A percentile compares a stretch with the other conserved stretches of the same genome.
These are phyloP conservation scores for Pithys albifrons DNA, from an alignment of 2,113 vertebrate genomes.

Conservation along the genomic window DNA sequence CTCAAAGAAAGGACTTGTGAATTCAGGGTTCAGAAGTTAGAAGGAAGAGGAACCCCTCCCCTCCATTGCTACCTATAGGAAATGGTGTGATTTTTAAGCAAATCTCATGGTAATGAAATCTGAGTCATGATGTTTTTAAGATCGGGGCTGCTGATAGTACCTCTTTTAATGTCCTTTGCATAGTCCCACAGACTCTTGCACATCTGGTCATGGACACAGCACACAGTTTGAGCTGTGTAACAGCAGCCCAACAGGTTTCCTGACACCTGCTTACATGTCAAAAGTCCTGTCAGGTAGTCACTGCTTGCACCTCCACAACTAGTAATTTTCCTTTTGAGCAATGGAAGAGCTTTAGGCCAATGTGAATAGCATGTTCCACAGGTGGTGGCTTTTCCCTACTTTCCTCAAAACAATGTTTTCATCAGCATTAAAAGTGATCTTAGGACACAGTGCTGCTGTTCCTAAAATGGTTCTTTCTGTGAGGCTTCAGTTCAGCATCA, in stretches of 20 bases:
- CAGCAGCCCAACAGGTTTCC: neutral
- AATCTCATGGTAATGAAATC: conserved; percentile 28
- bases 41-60: neutral
- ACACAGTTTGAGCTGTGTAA: neutral
- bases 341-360: neutral
- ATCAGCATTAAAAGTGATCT: neutral
- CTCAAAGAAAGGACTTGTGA: neutral
- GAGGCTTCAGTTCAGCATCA: neutral
- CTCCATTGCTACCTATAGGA: neutral
- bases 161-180: conserved; percentile 17
- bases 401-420: neutral
- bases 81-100: conserved; percentile 2
- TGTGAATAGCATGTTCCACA: rapidly evolving
- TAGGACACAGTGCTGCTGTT: neutral
- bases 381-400: neutral
- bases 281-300: neutral
- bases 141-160: neutral
- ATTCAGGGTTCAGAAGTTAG: neutral
- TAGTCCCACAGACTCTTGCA: neutral
- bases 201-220: neutral
- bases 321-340: neutral
- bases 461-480: neutral
- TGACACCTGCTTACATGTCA: neutral
- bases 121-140: conserved; percentile 26
- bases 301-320: neutral